Evolutionary conservation across 2,797 vertebrate species (phyloP).

Genomic region (Lepidocolaptes lacrymiger): DNA sequence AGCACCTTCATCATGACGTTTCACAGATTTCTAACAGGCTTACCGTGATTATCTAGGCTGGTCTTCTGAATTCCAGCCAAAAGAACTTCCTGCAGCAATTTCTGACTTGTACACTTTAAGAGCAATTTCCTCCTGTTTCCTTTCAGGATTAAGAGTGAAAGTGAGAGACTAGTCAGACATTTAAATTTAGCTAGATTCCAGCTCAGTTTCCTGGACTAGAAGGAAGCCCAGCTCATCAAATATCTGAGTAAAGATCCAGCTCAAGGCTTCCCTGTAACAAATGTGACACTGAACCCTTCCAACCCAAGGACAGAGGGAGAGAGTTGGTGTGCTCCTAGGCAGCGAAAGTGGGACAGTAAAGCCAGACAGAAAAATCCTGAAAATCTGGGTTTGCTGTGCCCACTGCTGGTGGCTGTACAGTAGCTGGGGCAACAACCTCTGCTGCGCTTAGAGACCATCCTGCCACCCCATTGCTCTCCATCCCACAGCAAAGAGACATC

Average conservation of each 20-base stretch:
- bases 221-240: neutral
- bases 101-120: neutral
- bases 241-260: neutral
- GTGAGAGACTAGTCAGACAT: neutral
- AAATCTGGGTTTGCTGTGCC: neutral
- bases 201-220: neutral
- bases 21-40: conserved; percentile 4
- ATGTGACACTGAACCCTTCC: neutral
- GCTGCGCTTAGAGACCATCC: neutral
- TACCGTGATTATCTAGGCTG: neutral
- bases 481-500: neutral
- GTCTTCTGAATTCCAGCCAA: conserved; percentile 10
- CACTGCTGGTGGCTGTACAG: neutral
- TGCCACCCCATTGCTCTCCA: neutral
- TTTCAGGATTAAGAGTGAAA: conserved; percentile 33
- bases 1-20: neutral
- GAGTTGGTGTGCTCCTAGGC: neutral
- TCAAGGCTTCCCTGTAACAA: neutral
- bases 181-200: neutral
- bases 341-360: neutral
- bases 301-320: neutral
- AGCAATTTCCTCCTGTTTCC: conserved; percentile 16
- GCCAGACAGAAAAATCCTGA: neutral
- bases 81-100: neutral
- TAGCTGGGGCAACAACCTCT: neutral